phyloP scores from a whole-genome alignment of 2,888 invertebrate species.

The Phalera bucephala region DNA sequence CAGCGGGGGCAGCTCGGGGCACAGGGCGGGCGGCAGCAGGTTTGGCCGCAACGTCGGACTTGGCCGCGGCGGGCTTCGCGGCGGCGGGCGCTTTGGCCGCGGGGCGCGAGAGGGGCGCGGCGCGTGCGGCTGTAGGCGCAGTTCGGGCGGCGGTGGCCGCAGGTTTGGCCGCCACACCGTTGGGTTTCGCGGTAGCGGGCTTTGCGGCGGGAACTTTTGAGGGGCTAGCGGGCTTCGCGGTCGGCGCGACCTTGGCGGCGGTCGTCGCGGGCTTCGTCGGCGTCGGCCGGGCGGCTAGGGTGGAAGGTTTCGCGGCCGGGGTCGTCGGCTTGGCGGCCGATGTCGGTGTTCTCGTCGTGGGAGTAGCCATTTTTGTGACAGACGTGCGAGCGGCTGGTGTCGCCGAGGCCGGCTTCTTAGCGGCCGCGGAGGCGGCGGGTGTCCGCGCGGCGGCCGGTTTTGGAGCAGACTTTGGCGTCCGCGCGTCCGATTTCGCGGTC shows the following conservation, averaged over 20 bases:
- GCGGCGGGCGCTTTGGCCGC: slow-evolving; percentile 7
- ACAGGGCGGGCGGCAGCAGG: slow-evolving; percentile 18
- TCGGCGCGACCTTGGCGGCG: slow-evolving; percentile 10
- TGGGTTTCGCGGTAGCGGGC: slow-evolving; percentile 14
- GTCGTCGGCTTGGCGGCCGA: slow-evolving; percentile 27
- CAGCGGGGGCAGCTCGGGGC: slow-evolving; percentile 20
- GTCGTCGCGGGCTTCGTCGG: slow-evolving; percentile 22
- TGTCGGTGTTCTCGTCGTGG: slow-evolving; percentile 26
- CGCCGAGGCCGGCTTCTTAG: slow-evolving; percentile 31
- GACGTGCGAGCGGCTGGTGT: slow-evolving; percentile 33
- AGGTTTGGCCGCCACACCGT: background rate
- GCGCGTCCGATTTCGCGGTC: slow-evolving; percentile 36
- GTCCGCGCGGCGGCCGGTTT: slow-evolving; percentile 44
- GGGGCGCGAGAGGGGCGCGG: slow-evolving; percentile 18
- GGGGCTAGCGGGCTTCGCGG: slow-evolving; percentile 28
- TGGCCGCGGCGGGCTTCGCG: slow-evolving; percentile 7
- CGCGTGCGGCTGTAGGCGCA: slow-evolving; percentile 17
- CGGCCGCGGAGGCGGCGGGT: slow-evolving; percentile 36
- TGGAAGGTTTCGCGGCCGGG: slow-evolving; percentile 18
- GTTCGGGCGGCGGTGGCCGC: slow-evolving; percentile 14
- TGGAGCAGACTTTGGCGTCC: slow-evolving; percentile 37
- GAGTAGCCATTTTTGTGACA: slow-evolving; percentile 26
- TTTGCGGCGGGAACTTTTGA: slow-evolving; percentile 53
- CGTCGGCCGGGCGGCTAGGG: slow-evolving; percentile 20
- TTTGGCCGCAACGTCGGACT: slow-evolving; percentile 17